A percentile compares a stretch with the other conserved stretches of the same genome.
Evolutionary conservation across 1,140 invertebrate genomes (phyloP).

Genomic region (Drosophila kohkoa): DNA sequence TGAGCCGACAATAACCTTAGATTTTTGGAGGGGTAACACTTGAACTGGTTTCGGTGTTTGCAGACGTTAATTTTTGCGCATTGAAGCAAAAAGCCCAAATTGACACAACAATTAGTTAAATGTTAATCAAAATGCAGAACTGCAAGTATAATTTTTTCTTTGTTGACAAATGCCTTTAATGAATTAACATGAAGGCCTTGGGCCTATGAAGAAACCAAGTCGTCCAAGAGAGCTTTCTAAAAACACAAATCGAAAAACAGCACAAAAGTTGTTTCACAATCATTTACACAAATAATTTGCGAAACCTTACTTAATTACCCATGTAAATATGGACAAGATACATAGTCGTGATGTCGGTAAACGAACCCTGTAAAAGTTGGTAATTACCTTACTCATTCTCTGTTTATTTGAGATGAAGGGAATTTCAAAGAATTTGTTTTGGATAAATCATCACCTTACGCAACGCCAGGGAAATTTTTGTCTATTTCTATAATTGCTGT

Average conservation of each 20-base stretch:
- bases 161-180: conserved; percentile 29
- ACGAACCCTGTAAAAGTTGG: background rate
- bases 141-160: conserved; percentile 24
- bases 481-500: too few species aligned
- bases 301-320: conserved; percentile 1
- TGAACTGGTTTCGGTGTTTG: conserved; percentile 62
- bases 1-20: conserved; percentile 44
- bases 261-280: conserved; percentile 6
- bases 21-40: conserved; percentile 8
- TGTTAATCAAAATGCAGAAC: conserved; percentile 68
- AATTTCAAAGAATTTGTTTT: too few species aligned
- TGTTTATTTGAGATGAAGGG: too few species aligned
- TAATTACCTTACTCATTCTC: too few species aligned
- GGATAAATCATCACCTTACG: too few species aligned
- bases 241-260: conserved; percentile 19
- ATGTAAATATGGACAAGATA: conserved; percentile 4
- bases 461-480: too few species aligned
- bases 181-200: conserved; percentile 40
- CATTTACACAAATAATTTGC: conserved; percentile 1
- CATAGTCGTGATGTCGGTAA: background rate
- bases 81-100: conserved; percentile 43
- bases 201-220: conserved; percentile 34
- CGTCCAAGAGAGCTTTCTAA: conserved; percentile 40
- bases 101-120: conserved; percentile 57
- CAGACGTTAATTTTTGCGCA: conserved; percentile 56